These are phyloP conservation scores for Papilio gigon DNA, from an alignment of 2,888 invertebrate genomes.

Conservation along the genomic window DNA sequence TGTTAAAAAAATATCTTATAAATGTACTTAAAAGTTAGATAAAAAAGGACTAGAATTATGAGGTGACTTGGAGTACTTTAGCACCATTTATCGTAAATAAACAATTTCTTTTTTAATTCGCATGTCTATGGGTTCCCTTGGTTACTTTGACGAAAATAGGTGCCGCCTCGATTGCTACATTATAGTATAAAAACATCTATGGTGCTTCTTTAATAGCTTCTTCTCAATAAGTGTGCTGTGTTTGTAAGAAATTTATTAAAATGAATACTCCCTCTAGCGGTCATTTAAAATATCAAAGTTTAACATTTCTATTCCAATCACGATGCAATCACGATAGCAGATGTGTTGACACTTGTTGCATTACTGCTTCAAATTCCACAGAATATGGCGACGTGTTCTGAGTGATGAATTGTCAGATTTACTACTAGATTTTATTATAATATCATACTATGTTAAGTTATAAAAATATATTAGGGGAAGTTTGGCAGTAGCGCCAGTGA, in stretches of 20 bases:
- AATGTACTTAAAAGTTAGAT: no score
- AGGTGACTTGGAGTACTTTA: no score
- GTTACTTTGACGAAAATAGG: no score
- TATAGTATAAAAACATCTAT: no score
- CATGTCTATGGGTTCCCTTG: no score
- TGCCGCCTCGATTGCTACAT: no score
- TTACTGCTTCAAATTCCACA: conserved; percentile 15
- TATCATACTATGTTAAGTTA: not conserved
- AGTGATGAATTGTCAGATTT: not conserved
- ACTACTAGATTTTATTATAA: not conserved
- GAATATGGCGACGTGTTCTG: not conserved
- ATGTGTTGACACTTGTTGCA: conserved; percentile 13
- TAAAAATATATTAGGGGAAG: no score
- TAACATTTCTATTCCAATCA: conserved; percentile 7
- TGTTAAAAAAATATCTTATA: not conserved
- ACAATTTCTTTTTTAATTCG: no score
- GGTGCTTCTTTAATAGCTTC: not conserved
- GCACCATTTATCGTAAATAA: no score
- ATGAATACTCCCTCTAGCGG: not conserved
- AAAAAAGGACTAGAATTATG: no score
- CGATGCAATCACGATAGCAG: conserved; percentile 5
- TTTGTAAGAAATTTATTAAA: not conserved
- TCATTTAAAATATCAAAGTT: not conserved
- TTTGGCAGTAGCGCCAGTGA: no score
- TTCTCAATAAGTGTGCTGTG: not conserved